These are phyloP conservation scores for Bombus cullumanus DNA, from an alignment of 1,140 invertebrate species.

Conservation along the genomic window DNA sequence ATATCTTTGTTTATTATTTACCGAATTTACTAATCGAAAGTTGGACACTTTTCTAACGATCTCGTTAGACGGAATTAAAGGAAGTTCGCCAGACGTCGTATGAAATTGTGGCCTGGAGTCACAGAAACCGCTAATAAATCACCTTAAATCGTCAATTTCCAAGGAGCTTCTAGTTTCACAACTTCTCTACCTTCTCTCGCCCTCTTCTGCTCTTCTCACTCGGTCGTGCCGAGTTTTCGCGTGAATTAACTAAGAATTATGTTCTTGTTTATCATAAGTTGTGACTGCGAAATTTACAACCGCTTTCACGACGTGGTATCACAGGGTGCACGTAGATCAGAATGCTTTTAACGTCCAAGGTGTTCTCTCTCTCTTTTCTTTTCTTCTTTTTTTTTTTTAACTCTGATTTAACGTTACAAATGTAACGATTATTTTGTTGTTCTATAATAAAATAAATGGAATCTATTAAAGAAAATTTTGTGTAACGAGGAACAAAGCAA, in stretches of 20 bases:
- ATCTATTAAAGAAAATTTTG: neutral
- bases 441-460: neutral
- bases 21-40: neutral
- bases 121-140: slow-evolving; percentile 50
- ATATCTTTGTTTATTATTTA: neutral
- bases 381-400: neutral
- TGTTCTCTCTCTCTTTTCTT: neutral
- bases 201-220: no score
- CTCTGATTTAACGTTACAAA: neutral
- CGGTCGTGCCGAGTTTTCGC: slow-evolving; percentile 31
- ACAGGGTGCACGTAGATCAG: neutral
- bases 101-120: slow-evolving; percentile 27
- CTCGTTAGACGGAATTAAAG: slow-evolving; percentile 8
- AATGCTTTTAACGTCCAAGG: neutral
- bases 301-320: slow-evolving; percentile 24
- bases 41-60: neutral
- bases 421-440: neutral
- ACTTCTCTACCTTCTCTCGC: slow-evolving; percentile 5
- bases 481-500: neutral
- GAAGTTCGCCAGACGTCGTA: neutral
- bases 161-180: slow-evolving; percentile 32
- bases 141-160: slow-evolving; percentile 51
- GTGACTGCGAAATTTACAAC: slow-evolving; percentile 43
- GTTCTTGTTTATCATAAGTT: slow-evolving; percentile 54
- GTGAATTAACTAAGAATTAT: slow-evolving; percentile 54